Evolutionary conservation across 2,797 vertebrate genomes (phyloP).

Genomic region (Phrynocephalus vlangalii): DNA sequence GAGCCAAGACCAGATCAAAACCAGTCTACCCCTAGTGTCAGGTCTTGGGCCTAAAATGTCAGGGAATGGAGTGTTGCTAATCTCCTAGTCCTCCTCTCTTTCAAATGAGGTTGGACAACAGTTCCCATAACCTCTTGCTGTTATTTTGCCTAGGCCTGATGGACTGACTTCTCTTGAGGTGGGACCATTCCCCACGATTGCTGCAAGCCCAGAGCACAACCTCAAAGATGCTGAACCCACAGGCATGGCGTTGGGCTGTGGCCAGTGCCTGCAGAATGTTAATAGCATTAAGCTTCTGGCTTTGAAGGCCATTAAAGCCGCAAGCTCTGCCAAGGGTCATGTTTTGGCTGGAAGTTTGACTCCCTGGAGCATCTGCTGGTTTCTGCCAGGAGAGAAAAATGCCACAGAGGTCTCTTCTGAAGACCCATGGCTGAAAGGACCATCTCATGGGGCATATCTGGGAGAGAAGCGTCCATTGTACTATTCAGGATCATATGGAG

Average conservation of each 20-base stretch:
- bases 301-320: neutral
- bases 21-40: no score
- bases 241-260: slow-evolving; percentile 28
- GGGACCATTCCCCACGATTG: fast-evolving
- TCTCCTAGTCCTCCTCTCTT: neutral
- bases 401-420: neutral
- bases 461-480: neutral
- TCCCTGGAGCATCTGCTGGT: neutral
- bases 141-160: neutral
- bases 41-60: no score
- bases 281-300: slow-evolving; percentile 33
- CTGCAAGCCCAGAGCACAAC: neutral
- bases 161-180: neutral
- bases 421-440: neutral
- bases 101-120: neutral
- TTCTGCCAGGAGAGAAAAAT: neutral
- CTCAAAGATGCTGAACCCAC: neutral
- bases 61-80: no score
- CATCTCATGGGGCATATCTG: neutral
- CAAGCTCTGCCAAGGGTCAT: slow-evolving; percentile 21
- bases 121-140: neutral
- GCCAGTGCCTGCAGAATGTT: slow-evolving; percentile 20
- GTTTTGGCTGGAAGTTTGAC: neutral
- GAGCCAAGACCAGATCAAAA: no score
- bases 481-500: neutral